Evolutionary conservation across 1,140 invertebrate species (phyloP), one percentile per base, ranked within the genome.

Genomic region (Holotrichia oblita): DNA sequence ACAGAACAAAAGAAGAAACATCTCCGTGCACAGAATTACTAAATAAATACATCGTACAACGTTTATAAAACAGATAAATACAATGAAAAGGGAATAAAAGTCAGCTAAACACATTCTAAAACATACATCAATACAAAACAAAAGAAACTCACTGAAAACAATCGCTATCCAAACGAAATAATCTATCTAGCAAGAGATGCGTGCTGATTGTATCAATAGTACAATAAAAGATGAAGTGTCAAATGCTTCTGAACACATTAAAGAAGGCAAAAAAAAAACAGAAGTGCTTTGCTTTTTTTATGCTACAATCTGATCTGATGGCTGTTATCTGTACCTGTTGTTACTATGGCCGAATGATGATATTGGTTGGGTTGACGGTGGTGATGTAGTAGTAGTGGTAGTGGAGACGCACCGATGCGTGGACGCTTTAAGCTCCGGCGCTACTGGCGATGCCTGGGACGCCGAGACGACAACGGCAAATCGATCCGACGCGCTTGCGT

Each of bases 401-500:
- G 77, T 22, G 73, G 41, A 61, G 41, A 40, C 73, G 59, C 61
- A 69, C 61, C 73, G 64, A 77, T 27, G 48, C 73, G 79, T 55
- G 79, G 80, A 76, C 64, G 75, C 73, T 72, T 76, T 72, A 82
- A 80, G 79, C 81, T 82, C 82, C 80, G 77, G 81, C 80, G 77
- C 78, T 80, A 84, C 83, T 84, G 83, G 81, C 77, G 80, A 81
- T 81, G 76, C 78, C 44, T 73, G 77, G 81, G 80, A 76, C 81
- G 82, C 79, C 81, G 82, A 79, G 82, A 84, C 82, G 61, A 22
- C 61, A 69, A 69, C 61, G 83, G 80, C 81, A 80, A 81, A 84
- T 84, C 83, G 83, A 84, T 84, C 78, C 78, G 40, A 80, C 78
- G 76, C 82, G 81, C 81, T 64, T 81, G 83, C 83, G 82, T 80